Base-by-base conservation (phyloP, 2,113 vertebrate species). In the Rhynchopsitta pachyrhyncha region DNA sequence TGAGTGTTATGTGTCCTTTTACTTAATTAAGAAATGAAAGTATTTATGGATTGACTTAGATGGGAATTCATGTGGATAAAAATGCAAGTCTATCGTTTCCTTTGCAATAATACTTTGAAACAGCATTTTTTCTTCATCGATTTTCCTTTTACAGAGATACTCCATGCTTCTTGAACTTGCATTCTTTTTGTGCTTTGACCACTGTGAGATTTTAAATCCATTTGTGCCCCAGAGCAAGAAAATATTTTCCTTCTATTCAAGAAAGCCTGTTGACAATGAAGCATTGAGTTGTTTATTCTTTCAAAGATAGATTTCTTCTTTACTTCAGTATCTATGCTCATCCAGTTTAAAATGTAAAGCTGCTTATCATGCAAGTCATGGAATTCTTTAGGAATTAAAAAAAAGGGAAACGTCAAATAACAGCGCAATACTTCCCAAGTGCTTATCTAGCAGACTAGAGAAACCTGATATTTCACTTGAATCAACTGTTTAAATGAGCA, bases 311-410 rank as follows among this genome's bases (percentile, higher is more conserved):
- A 53, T 84, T 88, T 76, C 46, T 86, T 60, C 59, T 86, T 81
- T 70, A 29, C 77, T 84, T 91, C 37, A 37, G 24, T 92, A 50
- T 79, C 74, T 91, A 15, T n/a, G 25, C n/a, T 93, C 22, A 76
- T 79, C 76, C 83, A 92, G 52, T 93, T 95, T 89, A 82, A 97
- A 97, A 92, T 63, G 44, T 94, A 97, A 95, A 96, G 93, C 91
- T 93, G 77, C 52, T 95, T 96, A 92, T 86, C 10, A 24, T 92
- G 90, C 78, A 74, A 93, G 76, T 86, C 66, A 35, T 76, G 74
- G 67, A 85, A 91, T 76, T 76, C 86, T 96, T 94, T 49, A 89
- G 77, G 85, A 81, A 76, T 92, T 83, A 11, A 73, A 84, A 93
- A 85, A 59, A 59, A 90, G 37, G 23, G 83, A 93, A 93, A 66